These are phyloP conservation scores for Hyphantria cunea DNA, from an alignment of 1,140 invertebrate species.

Conservation along the genomic window DNA sequence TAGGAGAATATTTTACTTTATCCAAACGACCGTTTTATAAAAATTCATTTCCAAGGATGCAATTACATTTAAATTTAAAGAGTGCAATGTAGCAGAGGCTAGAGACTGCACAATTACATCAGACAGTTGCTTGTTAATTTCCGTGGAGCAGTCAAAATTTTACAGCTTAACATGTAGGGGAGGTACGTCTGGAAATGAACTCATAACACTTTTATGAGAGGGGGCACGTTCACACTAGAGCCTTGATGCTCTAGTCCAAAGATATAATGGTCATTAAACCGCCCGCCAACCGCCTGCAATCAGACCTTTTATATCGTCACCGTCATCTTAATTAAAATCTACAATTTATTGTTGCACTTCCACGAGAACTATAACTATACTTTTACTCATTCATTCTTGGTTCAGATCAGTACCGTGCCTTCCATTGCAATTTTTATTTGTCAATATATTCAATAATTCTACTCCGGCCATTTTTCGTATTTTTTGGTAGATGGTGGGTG, in stretches of 20 bases:
- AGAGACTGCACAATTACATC: constrained; percentile 11
- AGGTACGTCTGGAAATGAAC: constrained; percentile 65
- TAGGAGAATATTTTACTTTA: too few species aligned
- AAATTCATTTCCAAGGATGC: too few species aligned
- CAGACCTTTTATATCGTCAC: constrained; percentile 57
- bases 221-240: constrained; percentile 39
- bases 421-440: too few species aligned
- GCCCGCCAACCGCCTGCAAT: constrained; percentile 54
- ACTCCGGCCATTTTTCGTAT: too few species aligned
- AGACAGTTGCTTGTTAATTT: constrained; percentile 16
- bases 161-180: constrained; percentile 17
- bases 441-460: too few species aligned
- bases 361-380: neutral
- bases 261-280: constrained; percentile 65
- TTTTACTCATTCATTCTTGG: too few species aligned
- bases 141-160: constrained; percentile 30
- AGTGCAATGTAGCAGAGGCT: constrained; percentile 1
- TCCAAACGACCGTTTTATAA: too few species aligned
- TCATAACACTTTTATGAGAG: constrained; percentile 74
- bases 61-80: too few species aligned
- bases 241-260: constrained; percentile 35
- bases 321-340: constrained; percentile 75
- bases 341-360: constrained; percentile 50
- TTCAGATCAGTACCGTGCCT: too few species aligned
- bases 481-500: too few species aligned